Conservation (phyloP, 1,140 invertebrate genomes). For the Polyergus mexicanus region DNA sequence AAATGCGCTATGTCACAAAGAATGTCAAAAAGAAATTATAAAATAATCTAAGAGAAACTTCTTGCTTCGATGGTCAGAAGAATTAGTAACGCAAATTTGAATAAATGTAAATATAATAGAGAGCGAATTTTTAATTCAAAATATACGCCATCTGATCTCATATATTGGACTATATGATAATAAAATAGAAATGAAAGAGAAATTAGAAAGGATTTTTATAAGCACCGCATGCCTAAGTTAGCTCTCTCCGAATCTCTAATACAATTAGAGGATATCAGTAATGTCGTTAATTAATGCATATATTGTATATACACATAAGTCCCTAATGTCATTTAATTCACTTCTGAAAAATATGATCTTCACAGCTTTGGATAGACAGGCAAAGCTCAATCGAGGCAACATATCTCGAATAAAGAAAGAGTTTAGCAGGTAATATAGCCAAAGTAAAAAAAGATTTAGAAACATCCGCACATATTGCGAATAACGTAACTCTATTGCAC, state of each 20-base stretch:
- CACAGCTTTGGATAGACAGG: not conserved
- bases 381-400: not conserved
- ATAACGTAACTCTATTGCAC: conserved; percentile 20
- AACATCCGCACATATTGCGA: not conserved
- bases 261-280: conserved; percentile 30
- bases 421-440: not conserved
- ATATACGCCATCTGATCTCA: not conserved
- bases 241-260: not conserved
- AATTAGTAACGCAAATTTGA: not conserved
- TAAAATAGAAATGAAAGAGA: conserved; percentile 25
- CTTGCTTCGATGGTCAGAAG: not conserved
- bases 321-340: conserved; percentile 37
- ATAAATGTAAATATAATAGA: not conserved
- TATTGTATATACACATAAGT: not conserved
- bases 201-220: not conserved
- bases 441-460: not conserved
- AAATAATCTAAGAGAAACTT: not conserved
- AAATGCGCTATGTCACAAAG: not conserved
- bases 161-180: not conserved
- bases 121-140: conserved; percentile 21
- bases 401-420: conserved; percentile 23
- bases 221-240: not conserved
- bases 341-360: not conserved
- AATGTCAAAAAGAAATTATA: not conserved
- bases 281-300: conserved; percentile 25